Base-by-base conservation (phyloP, 2,888 invertebrate genomes). In the Crepidodera aurea region DNA sequence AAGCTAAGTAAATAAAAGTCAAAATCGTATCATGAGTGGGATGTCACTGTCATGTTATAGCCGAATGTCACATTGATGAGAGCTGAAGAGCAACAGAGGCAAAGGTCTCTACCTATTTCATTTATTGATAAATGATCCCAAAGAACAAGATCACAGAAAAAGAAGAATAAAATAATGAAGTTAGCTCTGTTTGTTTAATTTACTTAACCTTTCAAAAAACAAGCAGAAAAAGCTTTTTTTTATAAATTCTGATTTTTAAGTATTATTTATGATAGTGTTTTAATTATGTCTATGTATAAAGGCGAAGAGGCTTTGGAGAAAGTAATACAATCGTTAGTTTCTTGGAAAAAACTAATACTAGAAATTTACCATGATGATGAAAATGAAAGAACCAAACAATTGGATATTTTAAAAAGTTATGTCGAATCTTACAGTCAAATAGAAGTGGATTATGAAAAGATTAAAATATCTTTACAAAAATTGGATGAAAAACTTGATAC, bases 401-500 rank as follows among this genome's bases (percentile, higher is more conserved):
- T 62, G 0, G 53, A 64, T 1, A 62, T 64, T 61, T 32, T 77
- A 19, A 51, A 69, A 32, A 63, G 66, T 12, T 48, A 69, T 15
- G 66, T 69, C 1, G 62, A 71, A 57, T 61, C 67, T 32, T 75
- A 71, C 39, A 71, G 72, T 40, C 44, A 63, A 10, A 64, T 69
- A 22, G 71, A 75, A 51, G 65, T 69, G 10, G 53, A 71, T 2
- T 61, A 64, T 40, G 32, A 68, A 27, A 71, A 64, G 25, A 54
- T 66, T n/a, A 53, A 68, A 15, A 62, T 53, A 46, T 72, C 71
- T 29, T 53, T 75, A 40, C 16, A 60, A 19, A 67, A 67, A 64
- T 55, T 75, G 1, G 68, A 71, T 53, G 64, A 70, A 13, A 40
- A 57, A 51, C 53, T 73, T 7, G 62, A 67, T 18, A 16, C 34